These are phyloP conservation scores for Hololepta plana DNA, from an alignment of 2,888 invertebrate genomes.

Conservation along the genomic window DNA sequence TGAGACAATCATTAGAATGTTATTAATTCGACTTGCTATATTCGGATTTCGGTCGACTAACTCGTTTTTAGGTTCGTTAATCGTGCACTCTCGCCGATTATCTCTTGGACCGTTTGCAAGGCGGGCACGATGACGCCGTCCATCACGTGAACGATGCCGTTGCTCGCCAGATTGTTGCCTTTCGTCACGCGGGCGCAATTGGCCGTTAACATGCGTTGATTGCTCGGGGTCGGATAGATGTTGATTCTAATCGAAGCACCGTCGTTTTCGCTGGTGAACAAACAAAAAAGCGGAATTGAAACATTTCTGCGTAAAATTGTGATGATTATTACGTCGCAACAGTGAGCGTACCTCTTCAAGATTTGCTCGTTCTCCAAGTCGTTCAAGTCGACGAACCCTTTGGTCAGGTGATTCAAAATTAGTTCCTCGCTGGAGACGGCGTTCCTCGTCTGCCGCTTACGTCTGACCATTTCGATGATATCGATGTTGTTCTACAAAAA, in stretches of 20 bases:
- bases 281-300: constrained; percentile 2
- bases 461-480: too few species aligned
- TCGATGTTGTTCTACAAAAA: too few species aligned
- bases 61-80: constrained; percentile 36
- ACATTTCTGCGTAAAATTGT: neutral
- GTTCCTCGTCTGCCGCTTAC: constrained; percentile 15
- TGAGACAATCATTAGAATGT: too few species aligned
- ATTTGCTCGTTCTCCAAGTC: constrained; percentile 39
- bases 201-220: constrained; percentile 35
- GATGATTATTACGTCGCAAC: neutral
- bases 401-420: constrained; percentile 34
- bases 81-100: constrained; percentile 36
- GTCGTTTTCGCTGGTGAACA: constrained; percentile 21
- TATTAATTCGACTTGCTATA: too few species aligned
- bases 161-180: constrained; percentile 40
- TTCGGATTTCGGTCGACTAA: constrained; percentile 15
- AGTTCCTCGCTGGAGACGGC: constrained; percentile 29
- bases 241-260: constrained; percentile 37
- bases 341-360: constrained; percentile 20
- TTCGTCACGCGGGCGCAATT: constrained; percentile 47
- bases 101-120: constrained; percentile 33
- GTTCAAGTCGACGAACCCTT: constrained; percentile 35
- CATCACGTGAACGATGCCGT: constrained; percentile 47
- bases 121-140: constrained; percentile 39
- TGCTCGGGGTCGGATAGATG: constrained; percentile 31